These are phyloP conservation scores for Melieria crassipennis DNA, from an alignment of 2,888 invertebrate species.

Conservation along the genomic window DNA sequence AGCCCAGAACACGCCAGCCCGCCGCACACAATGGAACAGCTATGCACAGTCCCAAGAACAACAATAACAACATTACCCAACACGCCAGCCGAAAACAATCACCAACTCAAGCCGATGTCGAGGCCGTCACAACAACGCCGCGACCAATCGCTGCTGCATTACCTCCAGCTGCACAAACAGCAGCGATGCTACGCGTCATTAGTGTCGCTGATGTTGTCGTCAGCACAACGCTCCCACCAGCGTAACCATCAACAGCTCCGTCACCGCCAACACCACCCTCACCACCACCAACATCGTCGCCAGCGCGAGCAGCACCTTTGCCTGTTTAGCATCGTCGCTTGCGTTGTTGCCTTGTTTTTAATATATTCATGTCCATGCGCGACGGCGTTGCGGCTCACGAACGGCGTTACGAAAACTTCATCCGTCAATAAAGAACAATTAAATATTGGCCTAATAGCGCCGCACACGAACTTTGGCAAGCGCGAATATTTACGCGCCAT, in stretches of 20 bases:
- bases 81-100: neutral
- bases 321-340: conserved; percentile 1
- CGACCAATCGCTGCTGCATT: neutral
- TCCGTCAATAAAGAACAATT: conserved; percentile 61
- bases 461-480: conserved; percentile 68
- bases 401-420: conserved; percentile 53
- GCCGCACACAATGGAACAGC: neutral
- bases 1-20: conserved; percentile 6
- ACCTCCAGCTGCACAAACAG: conserved; percentile 9
- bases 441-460: conserved; percentile 65
- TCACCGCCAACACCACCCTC: neutral
- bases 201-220: too few relatives aligned
- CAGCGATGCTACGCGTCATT: neutral
- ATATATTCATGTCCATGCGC: conserved; percentile 45
- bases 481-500: conserved; percentile 76
- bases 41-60: neutral
- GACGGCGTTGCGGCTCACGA: conserved; percentile 54
- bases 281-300: neutral
- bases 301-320: conserved; percentile 25
- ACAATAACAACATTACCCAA: conserved; percentile 8
- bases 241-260: conserved; percentile 25
- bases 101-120: too few relatives aligned
- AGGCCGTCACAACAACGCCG: too few relatives aligned
- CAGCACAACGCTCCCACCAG: neutral
- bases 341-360: conserved; percentile 39